A percentile compares a stretch with the other conserved stretches of the same genome.
phyloP scores from a whole-genome alignment of 2,113 vertebrate genomes.

The Gasterosteus nipponicus region DNA sequence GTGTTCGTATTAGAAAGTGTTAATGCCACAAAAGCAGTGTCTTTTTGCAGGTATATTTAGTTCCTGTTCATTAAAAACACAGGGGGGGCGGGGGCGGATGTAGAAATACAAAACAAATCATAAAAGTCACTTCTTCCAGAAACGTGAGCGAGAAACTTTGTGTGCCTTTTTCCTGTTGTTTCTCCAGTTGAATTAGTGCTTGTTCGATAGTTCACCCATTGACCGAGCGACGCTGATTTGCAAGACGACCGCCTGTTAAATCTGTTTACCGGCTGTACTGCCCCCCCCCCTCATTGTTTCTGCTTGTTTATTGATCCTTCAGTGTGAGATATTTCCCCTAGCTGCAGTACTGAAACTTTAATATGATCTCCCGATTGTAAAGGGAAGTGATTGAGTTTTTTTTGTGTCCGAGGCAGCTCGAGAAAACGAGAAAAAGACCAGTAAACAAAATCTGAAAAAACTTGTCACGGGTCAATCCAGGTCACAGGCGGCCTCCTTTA shows the following conservation, averaged over 20 bases:
- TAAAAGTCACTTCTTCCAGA: background rate
- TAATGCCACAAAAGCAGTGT: background rate
- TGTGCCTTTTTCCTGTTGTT: background rate
- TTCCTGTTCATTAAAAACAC: too few relatives aligned
- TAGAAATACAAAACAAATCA: too few relatives aligned
- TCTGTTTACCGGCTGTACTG: conserved; percentile 25
- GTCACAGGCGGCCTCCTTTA: conserved; percentile 37
- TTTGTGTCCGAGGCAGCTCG: conserved; percentile 4
- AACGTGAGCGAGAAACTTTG: background rate
- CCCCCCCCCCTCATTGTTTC: conserved; percentile 14
- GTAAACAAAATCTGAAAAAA: conserved; percentile 1
- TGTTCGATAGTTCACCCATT: background rate
- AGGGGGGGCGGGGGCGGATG: too few relatives aligned
- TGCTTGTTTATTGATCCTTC: conserved; percentile 47
- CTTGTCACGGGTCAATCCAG: conserved; percentile 30
- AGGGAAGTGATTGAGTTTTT: background rate
- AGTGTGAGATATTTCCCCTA: conserved; percentile 23
- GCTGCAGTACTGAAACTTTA: conserved; percentile 33
- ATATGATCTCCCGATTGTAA: conserved; percentile 18
- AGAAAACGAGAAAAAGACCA: background rate
- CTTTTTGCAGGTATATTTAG: background rate
- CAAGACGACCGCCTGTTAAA: background rate
- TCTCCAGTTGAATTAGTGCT: background rate
- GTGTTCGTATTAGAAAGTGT: background rate
- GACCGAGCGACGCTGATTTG: conserved; percentile 17